These are phyloP conservation scores for Heliocidaris tuberculata DNA, from an alignment of 35 echinoderm and acorn worm species.

Conservation along the genomic window DNA sequence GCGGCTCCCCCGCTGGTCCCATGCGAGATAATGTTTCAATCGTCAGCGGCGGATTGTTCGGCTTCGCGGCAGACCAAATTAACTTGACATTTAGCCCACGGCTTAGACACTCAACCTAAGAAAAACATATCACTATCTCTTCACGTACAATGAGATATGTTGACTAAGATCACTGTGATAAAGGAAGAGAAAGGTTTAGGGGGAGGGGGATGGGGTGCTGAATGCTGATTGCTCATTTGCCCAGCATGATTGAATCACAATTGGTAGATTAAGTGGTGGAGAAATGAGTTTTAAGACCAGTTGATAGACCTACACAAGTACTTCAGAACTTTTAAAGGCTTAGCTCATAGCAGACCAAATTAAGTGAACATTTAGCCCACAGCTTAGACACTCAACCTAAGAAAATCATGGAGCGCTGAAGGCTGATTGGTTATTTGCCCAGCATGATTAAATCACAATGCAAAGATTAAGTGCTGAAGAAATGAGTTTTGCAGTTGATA, in stretches of 20 bases:
- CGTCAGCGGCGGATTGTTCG: not conserved
- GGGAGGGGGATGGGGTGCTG: not conserved
- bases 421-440: not conserved
- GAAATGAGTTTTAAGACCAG: not conserved
- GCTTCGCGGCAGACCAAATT: conserved; percentile 5
- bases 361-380: conserved; percentile 5
- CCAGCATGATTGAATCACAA: not conserved
- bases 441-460: not conserved
- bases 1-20: not conserved
- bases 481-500: not conserved
- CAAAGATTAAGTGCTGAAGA: not conserved
- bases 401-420: not conserved
- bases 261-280: not conserved
- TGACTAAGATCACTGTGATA: not conserved
- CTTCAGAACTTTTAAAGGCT: too few species aligned
- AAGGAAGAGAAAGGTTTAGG: not conserved
- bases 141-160: not conserved
- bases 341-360: not conserved
- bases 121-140: conserved; percentile 40
- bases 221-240: not conserved
- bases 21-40: conserved; percentile 33
- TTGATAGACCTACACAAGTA: too few species aligned
- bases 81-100: conserved; percentile 31
- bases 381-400: not conserved
- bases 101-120: not conserved